These are phyloP conservation scores for Hylomyscus alleni DNA, from an alignment of 2,797 vertebrate genomes.

Conservation along the genomic window DNA sequence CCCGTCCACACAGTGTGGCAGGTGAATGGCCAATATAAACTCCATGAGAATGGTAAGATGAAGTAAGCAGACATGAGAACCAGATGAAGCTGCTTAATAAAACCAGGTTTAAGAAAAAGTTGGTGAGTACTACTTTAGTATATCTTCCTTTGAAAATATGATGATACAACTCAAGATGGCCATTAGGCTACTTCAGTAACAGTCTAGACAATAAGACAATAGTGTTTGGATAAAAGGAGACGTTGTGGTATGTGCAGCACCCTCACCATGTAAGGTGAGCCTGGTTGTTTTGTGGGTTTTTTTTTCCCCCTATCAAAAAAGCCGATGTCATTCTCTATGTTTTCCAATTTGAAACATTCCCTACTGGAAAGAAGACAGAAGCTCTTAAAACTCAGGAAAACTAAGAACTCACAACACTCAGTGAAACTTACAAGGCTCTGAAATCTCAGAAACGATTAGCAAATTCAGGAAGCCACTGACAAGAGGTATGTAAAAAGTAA, in stretches of 20 bases:
- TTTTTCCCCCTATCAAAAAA: background rate
- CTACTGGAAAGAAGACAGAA: background rate
- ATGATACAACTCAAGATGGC: background rate
- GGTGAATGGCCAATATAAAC: background rate
- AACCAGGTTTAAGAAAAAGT: background rate
- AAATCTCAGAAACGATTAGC: background rate
- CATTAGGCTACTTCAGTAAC: background rate
- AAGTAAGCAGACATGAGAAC: background rate
- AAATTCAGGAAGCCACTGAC: background rate
- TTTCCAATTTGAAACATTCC: background rate
- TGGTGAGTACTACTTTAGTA: background rate
- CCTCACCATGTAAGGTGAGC: too few species aligned
- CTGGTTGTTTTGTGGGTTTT: background rate
- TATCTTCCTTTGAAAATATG: background rate
- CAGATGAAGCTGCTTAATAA: slow-evolving; percentile 18
- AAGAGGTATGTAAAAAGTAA: background rate
- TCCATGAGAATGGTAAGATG: slow-evolving; percentile 34
- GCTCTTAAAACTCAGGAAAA: background rate
- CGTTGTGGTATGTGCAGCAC: background rate
- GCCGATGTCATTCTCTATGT: background rate
- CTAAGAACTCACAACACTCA: too few species aligned
- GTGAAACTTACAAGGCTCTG: background rate
- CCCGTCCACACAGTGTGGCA: background rate
- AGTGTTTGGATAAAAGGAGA: slow-evolving; percentile 5
- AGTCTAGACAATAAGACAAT: background rate